Percentiles rank a stretch among this genome's conserved stretches.
Conservation (phyloP, 2,888 invertebrate genomes). For the Lasius fuliginosus region DNA sequence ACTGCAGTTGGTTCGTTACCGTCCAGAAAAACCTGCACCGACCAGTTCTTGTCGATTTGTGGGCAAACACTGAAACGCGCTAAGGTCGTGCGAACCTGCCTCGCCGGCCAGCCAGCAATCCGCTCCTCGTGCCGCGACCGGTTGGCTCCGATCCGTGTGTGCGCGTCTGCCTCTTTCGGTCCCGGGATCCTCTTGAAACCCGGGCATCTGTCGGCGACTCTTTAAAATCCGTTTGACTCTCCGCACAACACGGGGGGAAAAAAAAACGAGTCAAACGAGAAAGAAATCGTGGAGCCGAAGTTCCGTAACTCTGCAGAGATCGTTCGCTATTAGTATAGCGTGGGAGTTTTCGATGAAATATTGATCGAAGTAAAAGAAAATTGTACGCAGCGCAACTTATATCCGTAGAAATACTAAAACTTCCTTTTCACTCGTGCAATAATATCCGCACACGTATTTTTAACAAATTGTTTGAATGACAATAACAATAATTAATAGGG, state of each 20-base stretch:
- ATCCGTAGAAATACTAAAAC: not conserved
- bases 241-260: not conserved
- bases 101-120: constrained; percentile 52
- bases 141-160: constrained; percentile 26
- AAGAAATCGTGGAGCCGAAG: not conserved
- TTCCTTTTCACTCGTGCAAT: not conserved
- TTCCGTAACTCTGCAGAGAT: constrained; percentile 11
- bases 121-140: constrained; percentile 44
- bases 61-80: constrained; percentile 80
- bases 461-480: not conserved
- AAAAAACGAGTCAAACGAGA: not conserved
- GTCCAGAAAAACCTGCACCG: constrained; percentile 79
- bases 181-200: constrained; percentile 47
- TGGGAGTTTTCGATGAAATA: not conserved
- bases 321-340: not conserved
- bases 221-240: constrained; percentile 50
- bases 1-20: constrained; percentile 77
- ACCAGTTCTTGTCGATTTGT: constrained; percentile 83
- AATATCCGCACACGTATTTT: not conserved
- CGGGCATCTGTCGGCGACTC: constrained; percentile 57
- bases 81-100: constrained; percentile 81
- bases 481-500: not conserved
- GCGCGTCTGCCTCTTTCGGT: constrained; percentile 21
- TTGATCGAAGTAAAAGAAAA: not conserved
- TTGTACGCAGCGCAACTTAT: not conserved